Conservation (phyloP, 1,140 invertebrate genomes). For the Octopus bimaculoides region DNA sequence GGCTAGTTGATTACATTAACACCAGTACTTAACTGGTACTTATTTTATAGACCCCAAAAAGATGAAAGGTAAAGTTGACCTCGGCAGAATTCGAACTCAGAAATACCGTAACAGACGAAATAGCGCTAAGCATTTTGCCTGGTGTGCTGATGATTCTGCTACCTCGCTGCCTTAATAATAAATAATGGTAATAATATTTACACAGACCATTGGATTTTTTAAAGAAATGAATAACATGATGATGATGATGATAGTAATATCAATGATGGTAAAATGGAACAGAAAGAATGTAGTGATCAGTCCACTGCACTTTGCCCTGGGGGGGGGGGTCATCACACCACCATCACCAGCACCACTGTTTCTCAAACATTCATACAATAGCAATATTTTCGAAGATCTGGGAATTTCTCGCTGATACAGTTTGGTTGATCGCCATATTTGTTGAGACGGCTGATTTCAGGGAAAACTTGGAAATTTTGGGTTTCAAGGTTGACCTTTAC, state of each 20-base stretch:
- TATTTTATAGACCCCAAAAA: too few species aligned
- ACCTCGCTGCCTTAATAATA: too few species aligned
- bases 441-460: slow-evolving; percentile 42
- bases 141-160: too few species aligned
- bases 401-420: slow-evolving; percentile 48
- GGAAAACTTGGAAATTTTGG: slow-evolving; percentile 19
- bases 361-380: slow-evolving; percentile 30
- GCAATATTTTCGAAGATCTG: slow-evolving; percentile 50
- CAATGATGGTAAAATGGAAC: not conserved
- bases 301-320: not conserved
- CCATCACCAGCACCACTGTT: not conserved
- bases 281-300: not conserved
- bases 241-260: not conserved
- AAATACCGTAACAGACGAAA: too few species aligned
- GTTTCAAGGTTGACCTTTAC: slow-evolving; percentile 64
- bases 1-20: too few species aligned
- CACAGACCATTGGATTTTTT: not conserved
- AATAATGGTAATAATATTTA: not conserved
- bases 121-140: too few species aligned
- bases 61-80: too few species aligned
- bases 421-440: slow-evolving; percentile 39
- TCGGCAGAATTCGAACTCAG: too few species aligned
- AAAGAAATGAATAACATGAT: not conserved
- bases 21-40: too few species aligned
- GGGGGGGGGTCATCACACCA: not conserved